Base-by-base conservation (phyloP, 2,113 vertebrate genomes). In the Tachysurus vachellii region DNA sequence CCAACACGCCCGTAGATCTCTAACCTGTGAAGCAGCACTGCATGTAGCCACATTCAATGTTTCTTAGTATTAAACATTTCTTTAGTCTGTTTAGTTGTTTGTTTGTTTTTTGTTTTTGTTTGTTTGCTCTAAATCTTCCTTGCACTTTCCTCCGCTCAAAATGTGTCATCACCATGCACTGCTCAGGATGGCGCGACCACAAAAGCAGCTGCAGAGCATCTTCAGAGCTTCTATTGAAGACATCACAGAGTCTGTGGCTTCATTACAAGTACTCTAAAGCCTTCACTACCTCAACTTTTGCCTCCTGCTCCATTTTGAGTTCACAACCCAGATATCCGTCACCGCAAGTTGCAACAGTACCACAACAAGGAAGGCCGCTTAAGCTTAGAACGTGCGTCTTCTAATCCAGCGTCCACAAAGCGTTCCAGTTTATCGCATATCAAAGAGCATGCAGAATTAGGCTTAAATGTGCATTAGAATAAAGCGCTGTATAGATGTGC, bases 361-460 rank as follows among this genome's bases (percentile, higher is more conserved):
- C 91, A 91, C 91, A 92, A 90, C 89, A 91, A 90, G 90, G 76
- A 85, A 86, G 68, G 84, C 28, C 1, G 2, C 61, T 77, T 26
- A 62, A 57, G 77, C 84, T 86, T 7, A 71, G 80, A 90, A 64
- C 75, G 4, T 12, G 50, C 88, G 68, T 88, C 89, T 88, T 91
- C 83, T 79, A 89, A 92, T 91, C 83, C 88, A 44, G 61, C 70
- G 88, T 90, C 89, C 85, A 70, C 91, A 87, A 85, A 89, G 82
- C 87, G 44, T 64, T 57, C 53, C 31, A 79, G 23, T 17, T 86
- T 79, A 88, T 87, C 71, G 36, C 85, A 91, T 88, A 89, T 93
- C 90, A 92, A 93, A 93, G 91, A 62, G 19, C 61, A 84, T 54
- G 28, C 50, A 14, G 88, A 90, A 91, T 93, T 88, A 90, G 81